Conservation (phyloP, 2,113 vertebrate species). For the Falcunculus frontatus region DNA sequence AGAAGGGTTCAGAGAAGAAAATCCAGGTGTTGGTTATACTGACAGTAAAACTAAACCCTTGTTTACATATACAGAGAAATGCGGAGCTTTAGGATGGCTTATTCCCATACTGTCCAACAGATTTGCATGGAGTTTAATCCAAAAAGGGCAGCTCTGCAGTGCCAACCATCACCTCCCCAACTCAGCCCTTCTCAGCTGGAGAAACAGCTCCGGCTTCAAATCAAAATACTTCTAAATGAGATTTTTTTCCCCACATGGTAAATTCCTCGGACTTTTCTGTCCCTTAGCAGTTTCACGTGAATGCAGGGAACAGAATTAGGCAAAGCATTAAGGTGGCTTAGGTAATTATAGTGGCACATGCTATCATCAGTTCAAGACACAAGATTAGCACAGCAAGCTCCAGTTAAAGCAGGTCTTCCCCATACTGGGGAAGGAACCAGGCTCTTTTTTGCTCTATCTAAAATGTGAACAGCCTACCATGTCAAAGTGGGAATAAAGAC, state of each 20-base stretch:
- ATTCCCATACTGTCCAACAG: not conserved
- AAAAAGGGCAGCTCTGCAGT: not conserved
- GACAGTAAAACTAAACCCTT: not conserved
- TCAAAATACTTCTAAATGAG: not conserved
- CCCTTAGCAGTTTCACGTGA: slow-evolving; percentile 65
- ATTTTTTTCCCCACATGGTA: not conserved
- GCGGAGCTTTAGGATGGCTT: not conserved
- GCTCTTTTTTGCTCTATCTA: not conserved
- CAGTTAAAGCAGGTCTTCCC: slow-evolving; percentile 38
- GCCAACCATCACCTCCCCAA: not conserved
- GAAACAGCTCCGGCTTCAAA: slow-evolving; percentile 2
- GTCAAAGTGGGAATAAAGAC: not conserved
- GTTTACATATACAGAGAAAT: not conserved
- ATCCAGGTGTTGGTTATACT: not conserved
- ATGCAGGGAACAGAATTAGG: slow-evolving; percentile 49
- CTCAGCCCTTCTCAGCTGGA: not conserved
- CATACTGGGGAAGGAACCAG: not conserved
- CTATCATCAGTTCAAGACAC: slow-evolving; percentile 60
- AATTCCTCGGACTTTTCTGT: slow-evolving; percentile 53
- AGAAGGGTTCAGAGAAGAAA: not conserved
- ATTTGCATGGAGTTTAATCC: not conserved
- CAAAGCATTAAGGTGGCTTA: slow-evolving; percentile 61
- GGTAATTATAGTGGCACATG: slow-evolving; percentile 59
- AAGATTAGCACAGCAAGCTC: slow-evolving; percentile 47
- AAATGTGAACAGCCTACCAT: not conserved